These are phyloP conservation scores for Physella acuta DNA, from an alignment of 1,140 invertebrate genomes.

Conservation along the genomic window DNA sequence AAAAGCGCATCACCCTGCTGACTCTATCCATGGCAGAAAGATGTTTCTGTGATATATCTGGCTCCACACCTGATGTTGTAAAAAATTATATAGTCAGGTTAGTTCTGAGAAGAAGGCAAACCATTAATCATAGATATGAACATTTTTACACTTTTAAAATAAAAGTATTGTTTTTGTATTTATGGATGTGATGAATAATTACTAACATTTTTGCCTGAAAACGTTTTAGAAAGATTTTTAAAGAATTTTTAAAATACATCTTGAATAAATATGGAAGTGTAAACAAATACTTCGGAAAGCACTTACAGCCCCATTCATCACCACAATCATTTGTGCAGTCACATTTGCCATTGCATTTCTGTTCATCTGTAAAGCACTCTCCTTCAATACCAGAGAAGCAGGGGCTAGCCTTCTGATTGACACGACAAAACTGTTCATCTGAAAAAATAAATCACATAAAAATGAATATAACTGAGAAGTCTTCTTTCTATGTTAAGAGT, in stretches of 20 bases:
- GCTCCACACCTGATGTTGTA: slow-evolving; percentile 55
- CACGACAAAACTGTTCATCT: slow-evolving; percentile 69
- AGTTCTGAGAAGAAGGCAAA: not conserved
- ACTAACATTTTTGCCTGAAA: too few species aligned
- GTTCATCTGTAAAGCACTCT: slow-evolving; percentile 74
- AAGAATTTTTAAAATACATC: too few species aligned
- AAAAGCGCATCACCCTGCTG: slow-evolving; percentile 82
- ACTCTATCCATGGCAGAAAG: slow-evolving; percentile 67
- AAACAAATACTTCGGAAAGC: too few species aligned
- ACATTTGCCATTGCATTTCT: slow-evolving; percentile 75
- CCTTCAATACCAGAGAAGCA: slow-evolving; percentile 71
- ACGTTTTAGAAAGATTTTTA: too few species aligned
- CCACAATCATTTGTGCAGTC: slow-evolving; percentile 73
- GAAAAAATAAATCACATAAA: slow-evolving; percentile 1
- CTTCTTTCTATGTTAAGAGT: too few species aligned
- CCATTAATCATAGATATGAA: too few species aligned
- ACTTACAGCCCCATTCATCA: slow-evolving; percentile 82
- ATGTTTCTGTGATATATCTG: too few species aligned
- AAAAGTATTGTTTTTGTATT: too few species aligned
- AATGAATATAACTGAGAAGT: too few species aligned
- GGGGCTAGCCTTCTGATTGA: slow-evolving; percentile 71
- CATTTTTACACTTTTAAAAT: too few species aligned
- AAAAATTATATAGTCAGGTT: not conserved
- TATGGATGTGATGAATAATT: too few species aligned
- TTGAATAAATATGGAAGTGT: not conserved